A percentile compares a stretch with the other conserved stretches of the same genome.
Evolutionary conservation across 2,113 vertebrate species (phyloP).

Genomic region (Drymodes brunneopygia): DNA sequence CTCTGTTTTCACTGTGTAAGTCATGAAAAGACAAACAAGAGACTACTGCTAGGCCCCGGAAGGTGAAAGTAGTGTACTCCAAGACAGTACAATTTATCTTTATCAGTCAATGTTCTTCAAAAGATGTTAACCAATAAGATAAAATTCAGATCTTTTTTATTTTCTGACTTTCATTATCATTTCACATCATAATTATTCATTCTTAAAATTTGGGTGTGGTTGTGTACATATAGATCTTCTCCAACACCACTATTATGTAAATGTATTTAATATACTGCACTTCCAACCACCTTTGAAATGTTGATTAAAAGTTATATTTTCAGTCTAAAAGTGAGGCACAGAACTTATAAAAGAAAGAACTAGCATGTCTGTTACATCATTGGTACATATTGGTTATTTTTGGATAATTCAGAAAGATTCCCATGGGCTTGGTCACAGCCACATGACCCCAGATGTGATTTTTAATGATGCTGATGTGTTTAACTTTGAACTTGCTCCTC

Average conservation of each 20-base stretch:
- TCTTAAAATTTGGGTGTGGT: background rate
- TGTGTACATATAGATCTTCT: rapidly evolving
- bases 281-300: background rate
- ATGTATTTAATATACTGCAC: background rate
- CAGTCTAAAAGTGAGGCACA: background rate
- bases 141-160: background rate
- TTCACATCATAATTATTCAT: background rate
- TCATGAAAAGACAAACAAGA: background rate
- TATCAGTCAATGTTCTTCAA: background rate
- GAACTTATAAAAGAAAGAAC: background rate
- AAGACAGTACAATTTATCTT: background rate
- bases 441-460: background rate
- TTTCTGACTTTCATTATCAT: background rate
- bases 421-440: background rate
- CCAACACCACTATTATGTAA: background rate
- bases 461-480: background rate
- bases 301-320: background rate
- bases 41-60: background rate
- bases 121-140: background rate
- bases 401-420: background rate
- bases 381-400: background rate
- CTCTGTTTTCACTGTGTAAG: background rate
- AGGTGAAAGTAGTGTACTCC: background rate
- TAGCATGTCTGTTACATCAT: background rate
- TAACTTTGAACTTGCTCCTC: background rate